Evolutionary conservation across 2,888 invertebrate species (phyloP).

Genomic region (Polydrusus pterygomalis): DNA sequence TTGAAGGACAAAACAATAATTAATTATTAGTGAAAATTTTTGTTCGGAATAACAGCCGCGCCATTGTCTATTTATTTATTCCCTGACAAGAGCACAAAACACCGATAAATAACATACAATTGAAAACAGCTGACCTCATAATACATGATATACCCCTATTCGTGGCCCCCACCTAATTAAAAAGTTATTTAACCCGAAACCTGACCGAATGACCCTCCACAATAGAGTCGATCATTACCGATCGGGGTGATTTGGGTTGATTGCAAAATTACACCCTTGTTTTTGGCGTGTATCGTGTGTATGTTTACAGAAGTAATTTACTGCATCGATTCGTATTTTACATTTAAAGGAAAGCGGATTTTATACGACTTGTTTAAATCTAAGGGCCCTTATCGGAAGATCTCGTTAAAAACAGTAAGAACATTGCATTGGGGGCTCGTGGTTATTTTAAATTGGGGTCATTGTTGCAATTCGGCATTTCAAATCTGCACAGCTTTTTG

Average conservation of each 20-base stretch:
- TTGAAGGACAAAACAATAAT: not conserved
- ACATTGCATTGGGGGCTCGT: too few species aligned
- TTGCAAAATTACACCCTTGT: conserved; percentile 20
- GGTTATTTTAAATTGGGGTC: too few species aligned
- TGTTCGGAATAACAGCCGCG: not conserved
- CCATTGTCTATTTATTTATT: not conserved
- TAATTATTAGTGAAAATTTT: not conserved
- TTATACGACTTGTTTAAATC: too few species aligned
- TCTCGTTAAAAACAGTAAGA: too few species aligned
- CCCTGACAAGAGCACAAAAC: conserved; percentile 1
- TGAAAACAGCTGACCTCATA: conserved; percentile 14
- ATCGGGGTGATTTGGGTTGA: conserved; percentile 9
- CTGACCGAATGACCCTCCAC: conserved; percentile 10
- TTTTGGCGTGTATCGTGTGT: conserved; percentile 6
- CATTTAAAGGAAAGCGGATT: too few species aligned
- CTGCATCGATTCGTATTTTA: too few species aligned
- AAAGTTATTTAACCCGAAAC: conserved; percentile 24
- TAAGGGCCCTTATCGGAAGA: too few species aligned
- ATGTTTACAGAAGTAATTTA: too few species aligned
- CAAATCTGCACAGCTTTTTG: too few species aligned
- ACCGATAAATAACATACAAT: conserved; percentile 1
- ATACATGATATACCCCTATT: conserved; percentile 10
- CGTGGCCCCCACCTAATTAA: not conserved
- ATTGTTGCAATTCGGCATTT: too few species aligned
- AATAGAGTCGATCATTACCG: conserved; percentile 20